These are phyloP conservation scores for Hassar affinis DNA, from an alignment of 2,113 vertebrate species.

Conservation along the genomic window DNA sequence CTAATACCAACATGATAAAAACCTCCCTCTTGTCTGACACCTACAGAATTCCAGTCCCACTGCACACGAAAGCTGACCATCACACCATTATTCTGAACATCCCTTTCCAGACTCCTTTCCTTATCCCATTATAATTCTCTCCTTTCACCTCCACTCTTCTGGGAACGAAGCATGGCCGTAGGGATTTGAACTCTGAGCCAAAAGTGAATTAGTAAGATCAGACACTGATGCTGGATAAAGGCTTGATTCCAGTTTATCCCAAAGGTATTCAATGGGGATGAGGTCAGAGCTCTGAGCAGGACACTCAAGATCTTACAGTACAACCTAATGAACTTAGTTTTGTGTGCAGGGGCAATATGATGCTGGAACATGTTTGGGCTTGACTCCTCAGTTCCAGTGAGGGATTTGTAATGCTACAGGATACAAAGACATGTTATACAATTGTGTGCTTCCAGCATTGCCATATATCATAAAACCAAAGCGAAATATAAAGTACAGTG, in stretches of 20 bases:
- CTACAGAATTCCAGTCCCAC: neutral
- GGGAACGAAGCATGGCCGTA: neutral
- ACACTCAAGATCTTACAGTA: neutral
- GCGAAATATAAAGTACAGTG: constrained; percentile 28
- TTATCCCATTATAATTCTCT: no score
- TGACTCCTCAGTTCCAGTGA: neutral
- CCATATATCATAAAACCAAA: constrained; percentile 3
- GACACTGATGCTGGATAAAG: neutral
- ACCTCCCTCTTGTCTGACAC: neutral
- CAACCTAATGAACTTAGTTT: neutral
- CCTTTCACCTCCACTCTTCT: neutral
- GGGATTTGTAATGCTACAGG: neutral
- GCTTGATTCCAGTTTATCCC: neutral
- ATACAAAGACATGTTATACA: neutral
- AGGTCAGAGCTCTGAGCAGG: neutral
- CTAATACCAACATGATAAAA: neutral
- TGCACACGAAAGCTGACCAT: neutral
- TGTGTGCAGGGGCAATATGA: neutral
- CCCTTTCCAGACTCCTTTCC: neutral
- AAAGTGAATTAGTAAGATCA: neutral
- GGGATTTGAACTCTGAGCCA: neutral
- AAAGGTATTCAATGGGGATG: neutral
- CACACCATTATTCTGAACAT: neutral
- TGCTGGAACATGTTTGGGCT: neutral
- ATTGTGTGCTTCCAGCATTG: neutral